These are phyloP conservation scores for Danio choprae DNA, from an alignment of 2,797 vertebrate species.

Conservation along the genomic window DNA sequence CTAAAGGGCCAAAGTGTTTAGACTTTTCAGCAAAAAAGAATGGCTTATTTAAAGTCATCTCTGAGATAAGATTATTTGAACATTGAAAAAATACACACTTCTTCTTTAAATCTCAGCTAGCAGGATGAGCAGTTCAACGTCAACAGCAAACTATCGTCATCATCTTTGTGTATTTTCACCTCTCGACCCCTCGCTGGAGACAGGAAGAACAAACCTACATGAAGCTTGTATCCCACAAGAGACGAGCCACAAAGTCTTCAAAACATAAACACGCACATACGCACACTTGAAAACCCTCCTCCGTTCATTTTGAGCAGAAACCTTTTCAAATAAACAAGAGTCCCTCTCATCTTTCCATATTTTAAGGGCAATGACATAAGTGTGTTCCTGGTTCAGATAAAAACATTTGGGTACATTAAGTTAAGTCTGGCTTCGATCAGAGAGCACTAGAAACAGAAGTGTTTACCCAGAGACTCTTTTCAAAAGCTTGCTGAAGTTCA, in stretches of 20 bases:
- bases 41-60: neutral
- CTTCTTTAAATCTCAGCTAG: conserved; percentile 5
- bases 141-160: conserved; percentile 14
- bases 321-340: conserved; percentile 52
- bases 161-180: conserved; percentile 29
- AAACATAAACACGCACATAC: conserved; percentile 33
- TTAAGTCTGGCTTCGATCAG: conserved; percentile 57
- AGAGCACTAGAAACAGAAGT: conserved; percentile 47
- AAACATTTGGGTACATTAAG: conserved; percentile 57
- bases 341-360: conserved; percentile 43
- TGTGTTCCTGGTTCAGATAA: conserved; percentile 42
- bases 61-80: neutral
- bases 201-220: conserved; percentile 42
- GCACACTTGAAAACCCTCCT: conserved; percentile 29
- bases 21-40: neutral
- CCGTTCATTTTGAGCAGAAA: conserved; percentile 37
- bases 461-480: conserved; percentile 50
- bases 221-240: conserved; percentile 16
- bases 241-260: conserved; percentile 33
- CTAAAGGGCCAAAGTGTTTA: neutral
- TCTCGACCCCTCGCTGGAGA: conserved; percentile 36
- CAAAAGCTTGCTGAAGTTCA: conserved; percentile 37
- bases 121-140: neutral
- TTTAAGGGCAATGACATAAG: conserved; percentile 38
- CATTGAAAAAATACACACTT: neutral